Conservation (phyloP, 2,113 vertebrate genomes). For the Pachycephala philippinensis region DNA sequence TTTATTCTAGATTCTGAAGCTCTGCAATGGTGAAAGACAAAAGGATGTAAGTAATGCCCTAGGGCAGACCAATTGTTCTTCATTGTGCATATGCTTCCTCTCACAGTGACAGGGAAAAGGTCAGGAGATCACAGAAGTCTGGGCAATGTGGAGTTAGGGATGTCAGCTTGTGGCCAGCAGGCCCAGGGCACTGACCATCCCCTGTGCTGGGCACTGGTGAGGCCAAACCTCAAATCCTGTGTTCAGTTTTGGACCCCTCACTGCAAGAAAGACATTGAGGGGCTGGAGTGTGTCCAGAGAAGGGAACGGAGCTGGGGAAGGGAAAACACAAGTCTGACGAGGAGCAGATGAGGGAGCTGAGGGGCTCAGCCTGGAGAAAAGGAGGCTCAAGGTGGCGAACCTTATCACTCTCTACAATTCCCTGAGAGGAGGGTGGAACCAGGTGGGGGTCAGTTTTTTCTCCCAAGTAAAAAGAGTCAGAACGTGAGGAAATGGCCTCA, state of each 20-base stretch:
- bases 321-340: neutral
- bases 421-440: neutral
- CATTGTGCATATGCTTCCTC: neutral
- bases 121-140: neutral
- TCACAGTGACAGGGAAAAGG: neutral
- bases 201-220: neutral
- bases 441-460: neutral
- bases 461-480: neutral
- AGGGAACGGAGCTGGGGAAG: neutral
- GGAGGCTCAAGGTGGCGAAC: fast-evolving
- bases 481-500: neutral
- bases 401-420: too few species aligned
- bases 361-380: neutral
- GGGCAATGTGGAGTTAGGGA: neutral
- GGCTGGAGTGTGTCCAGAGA: neutral
- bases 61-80: neutral
- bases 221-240: neutral
- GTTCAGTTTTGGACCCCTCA: neutral
- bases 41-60: neutral
- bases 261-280: neutral
- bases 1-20: neutral
- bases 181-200: too few species aligned
- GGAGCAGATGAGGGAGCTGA: neutral
- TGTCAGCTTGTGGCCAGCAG: neutral
- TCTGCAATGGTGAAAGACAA: neutral